phyloP scores from a whole-genome alignment of 2,113 vertebrate species.

The Oreochromis spilurus region DNA sequence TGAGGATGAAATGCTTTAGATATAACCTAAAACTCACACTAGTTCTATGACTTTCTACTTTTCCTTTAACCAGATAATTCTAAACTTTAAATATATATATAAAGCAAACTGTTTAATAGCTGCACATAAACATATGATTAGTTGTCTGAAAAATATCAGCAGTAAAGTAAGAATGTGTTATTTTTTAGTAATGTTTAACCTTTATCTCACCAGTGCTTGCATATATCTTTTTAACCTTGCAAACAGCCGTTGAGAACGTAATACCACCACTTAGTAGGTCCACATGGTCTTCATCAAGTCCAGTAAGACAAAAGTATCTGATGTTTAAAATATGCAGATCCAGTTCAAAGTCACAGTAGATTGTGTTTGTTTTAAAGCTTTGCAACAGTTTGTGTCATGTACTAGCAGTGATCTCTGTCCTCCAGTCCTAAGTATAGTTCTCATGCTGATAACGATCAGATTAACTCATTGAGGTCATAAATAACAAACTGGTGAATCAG shows the following conservation, averaged over 20 bases:
- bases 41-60: neutral
- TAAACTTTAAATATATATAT: neutral
- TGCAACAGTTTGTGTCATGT: neutral
- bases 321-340: neutral
- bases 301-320: neutral
- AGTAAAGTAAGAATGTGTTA: neutral
- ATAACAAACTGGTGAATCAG: neutral
- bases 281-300: neutral
- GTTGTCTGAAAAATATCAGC: neutral
- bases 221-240: neutral
- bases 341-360: neutral
- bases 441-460: neutral
- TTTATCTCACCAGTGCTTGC: neutral
- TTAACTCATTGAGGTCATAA: neutral
- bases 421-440: neutral
- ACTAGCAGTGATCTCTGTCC: neutral
- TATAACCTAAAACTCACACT: neutral
- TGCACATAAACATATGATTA: neutral
- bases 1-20: neutral
- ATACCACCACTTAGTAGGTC: neutral
- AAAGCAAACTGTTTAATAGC: neutral
- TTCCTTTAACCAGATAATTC: neutral
- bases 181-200: neutral
- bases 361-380: neutral
- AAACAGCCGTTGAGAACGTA: neutral